A percentile compares a stretch with the other conserved stretches of the same genome.
Evolutionary conservation across 2,888 invertebrate species (phyloP).

Genomic region (Cremastinae sp.): DNA sequence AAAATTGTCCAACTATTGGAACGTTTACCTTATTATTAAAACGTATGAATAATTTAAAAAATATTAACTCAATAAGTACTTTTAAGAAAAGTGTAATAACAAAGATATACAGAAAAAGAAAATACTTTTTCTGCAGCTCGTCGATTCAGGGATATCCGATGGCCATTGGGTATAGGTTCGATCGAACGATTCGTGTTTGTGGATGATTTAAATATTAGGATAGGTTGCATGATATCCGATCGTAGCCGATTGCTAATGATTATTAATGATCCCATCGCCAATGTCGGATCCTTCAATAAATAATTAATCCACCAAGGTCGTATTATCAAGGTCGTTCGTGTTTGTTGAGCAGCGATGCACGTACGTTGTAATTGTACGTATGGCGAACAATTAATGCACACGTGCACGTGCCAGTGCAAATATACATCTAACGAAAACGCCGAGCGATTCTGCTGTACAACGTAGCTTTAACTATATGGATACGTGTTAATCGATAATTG

Average conservation of each 20-base stretch:
- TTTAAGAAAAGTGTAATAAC: no score
- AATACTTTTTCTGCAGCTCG: no score
- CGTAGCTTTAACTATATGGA: no score
- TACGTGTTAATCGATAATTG: no score
- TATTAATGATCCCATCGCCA: constrained; percentile 7
- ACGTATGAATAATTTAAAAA: no score
- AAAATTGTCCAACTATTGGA: no score
- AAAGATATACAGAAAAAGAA: no score
- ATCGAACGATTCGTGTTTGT: not conserved
- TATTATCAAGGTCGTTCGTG: constrained; percentile 10
- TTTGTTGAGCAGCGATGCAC: not conserved
- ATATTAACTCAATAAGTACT: no score
- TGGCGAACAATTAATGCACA: not conserved
- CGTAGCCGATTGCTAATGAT: constrained; percentile 20
- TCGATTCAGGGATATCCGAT: no score
- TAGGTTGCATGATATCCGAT: not conserved
- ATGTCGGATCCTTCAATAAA: constrained; percentile 29
- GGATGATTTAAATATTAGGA: constrained; percentile 22
- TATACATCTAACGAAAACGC: not conserved
- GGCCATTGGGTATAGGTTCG: not conserved
- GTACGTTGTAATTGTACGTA: not conserved
- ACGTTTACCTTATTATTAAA: no score
- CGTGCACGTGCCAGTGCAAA: not conserved
- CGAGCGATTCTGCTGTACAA: no score
- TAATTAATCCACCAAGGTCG: constrained; percentile 34